Evolutionary conservation across 2,113 vertebrate species (phyloP), one percentile per base, ranked within the genome.

Genomic region (Ochotona princeps): DNA sequence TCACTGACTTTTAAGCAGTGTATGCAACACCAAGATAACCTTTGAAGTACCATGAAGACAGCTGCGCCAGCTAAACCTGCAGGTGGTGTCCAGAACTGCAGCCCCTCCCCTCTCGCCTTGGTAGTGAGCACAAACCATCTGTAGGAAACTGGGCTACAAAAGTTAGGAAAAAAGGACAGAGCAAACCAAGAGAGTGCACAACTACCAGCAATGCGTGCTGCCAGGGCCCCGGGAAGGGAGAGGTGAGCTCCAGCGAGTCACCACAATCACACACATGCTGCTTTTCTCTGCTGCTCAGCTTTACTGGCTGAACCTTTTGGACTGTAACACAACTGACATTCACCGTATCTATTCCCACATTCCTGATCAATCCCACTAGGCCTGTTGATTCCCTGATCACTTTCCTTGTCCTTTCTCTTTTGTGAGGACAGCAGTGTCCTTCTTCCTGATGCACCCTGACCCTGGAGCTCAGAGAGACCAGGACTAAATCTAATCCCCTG

Each of bases 281-380:
- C 12, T 83, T 87, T 88, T 76, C 25, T 63, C 76, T 82, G 54
- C 25, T 84, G 85, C 28, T 81, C 79, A 57, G 81, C 47, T 92
- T 90, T 91, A 85, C 79, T 73, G n/a, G 28, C 14, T 73, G 32
- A 83, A 69, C 66, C 32, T 76, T 61, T n/a, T 65, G 84, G 78
- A 79, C 72, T 38, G 70, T 69, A 67, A 88, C 87, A 85, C 61
- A 89, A 83, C 11, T 51, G 47, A 51, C 72, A 66, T 75, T 28
- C 25, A 70, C 6, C 75, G 44, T 28, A 82, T 87, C 61, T 89
- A n/a, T 35, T 54, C 49, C 38, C 13, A 76, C 9, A 57, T 87
- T 83, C 18, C 12, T 80, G 28, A 35, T 44, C 90, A 78, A 26
- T 12, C 14, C 47, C 54, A 67, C 54, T 67, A 69, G 61, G 28